phyloP scores from a whole-genome alignment of 2,797 vertebrate genomes.

The Chaenodraco wilsoni region DNA sequence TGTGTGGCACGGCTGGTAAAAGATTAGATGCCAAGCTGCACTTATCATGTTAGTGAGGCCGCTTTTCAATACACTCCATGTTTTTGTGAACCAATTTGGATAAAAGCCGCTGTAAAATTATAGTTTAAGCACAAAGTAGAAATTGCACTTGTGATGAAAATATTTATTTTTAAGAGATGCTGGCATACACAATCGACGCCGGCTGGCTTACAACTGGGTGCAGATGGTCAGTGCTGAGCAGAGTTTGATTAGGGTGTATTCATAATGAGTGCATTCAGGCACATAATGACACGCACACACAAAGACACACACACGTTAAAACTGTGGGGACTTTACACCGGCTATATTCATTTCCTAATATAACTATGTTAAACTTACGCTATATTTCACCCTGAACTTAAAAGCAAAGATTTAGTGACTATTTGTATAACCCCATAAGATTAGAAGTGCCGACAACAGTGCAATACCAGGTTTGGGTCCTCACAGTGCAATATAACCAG shows the following conservation, averaged over 20 bases:
- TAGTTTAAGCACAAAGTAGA: constrained; percentile 61
- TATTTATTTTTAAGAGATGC: constrained; percentile 60
- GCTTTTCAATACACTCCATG: constrained; percentile 45
- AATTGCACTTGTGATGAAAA: constrained; percentile 62
- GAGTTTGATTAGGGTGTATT: constrained; percentile 56
- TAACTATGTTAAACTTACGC: not conserved
- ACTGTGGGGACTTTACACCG: not conserved
- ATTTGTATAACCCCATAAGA: not conserved
- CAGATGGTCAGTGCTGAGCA: constrained; percentile 61
- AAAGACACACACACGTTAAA: not conserved
- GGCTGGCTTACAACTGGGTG: constrained; percentile 55
- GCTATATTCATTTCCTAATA: not conserved
- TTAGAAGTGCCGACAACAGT: not conserved
- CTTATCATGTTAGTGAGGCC: constrained; percentile 33
- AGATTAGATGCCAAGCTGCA: constrained; percentile 48
- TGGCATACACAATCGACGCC: constrained; percentile 42
- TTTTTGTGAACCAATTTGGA: constrained; percentile 62
- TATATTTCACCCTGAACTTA: not conserved
- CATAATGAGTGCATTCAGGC: constrained; percentile 45
- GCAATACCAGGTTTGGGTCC: not conserved
- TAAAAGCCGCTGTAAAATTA: constrained; percentile 67
- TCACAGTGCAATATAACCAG: constrained; percentile 10
- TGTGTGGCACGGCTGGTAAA: constrained; percentile 4
- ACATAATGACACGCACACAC: constrained; percentile 25
- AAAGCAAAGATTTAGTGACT: not conserved